Evolutionary conservation across 2,888 invertebrate genomes (phyloP), one percentile per base, ranked within the genome.

Genomic region (Isotomurus palustris): DNA sequence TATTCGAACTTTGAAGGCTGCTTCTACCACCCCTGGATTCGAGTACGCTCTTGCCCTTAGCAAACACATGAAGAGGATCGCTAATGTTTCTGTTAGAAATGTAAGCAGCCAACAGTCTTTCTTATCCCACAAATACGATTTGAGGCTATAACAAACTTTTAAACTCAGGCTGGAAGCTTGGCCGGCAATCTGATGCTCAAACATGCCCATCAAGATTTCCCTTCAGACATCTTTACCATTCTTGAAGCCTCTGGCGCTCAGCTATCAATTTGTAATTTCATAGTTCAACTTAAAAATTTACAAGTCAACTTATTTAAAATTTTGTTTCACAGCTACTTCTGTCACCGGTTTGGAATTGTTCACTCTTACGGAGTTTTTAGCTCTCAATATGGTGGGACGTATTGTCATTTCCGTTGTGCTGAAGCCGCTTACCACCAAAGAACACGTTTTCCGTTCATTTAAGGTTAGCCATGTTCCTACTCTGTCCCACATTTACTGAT

Each of bases 101-200:
- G 86, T 86, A 74, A 79, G 82, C 77, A 22, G 2, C 2, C n/a
- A n/a, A n/a, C n/a, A n/a, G n/a, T n/a, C 10, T 10, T 32, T 49
- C 14, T 28, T n/a, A 17, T 17, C 17, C 10, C 6, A 40, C 6
- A 17, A 14, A 40, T n/a, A 14, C 41, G 48, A 5, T 21, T 29
- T 50, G n/a, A 8, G 17, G 10, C 19, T 24, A 8, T 40, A 36
- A 36, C 22, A 21, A 28, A 17, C n/a, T 51, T 51, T 19, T 43
- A 12, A 17, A 10, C 17, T 32, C 35, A 72, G 75, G 54, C 68
- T 60, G 86, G 84, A 36, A 82, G 83, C 3, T 75, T 87, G 58
- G 86, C 83, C 14, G 87, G 87, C 0, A 87, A 87, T 71, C 72
- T 87, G 56, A 81, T 83, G 75, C 79, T 85, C 57, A 87, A 87